Evolutionary conservation across 2,113 vertebrate genomes (phyloP), one percentile per base, ranked within the genome.

Genomic region (Gasterosteus aculeatus): DNA sequence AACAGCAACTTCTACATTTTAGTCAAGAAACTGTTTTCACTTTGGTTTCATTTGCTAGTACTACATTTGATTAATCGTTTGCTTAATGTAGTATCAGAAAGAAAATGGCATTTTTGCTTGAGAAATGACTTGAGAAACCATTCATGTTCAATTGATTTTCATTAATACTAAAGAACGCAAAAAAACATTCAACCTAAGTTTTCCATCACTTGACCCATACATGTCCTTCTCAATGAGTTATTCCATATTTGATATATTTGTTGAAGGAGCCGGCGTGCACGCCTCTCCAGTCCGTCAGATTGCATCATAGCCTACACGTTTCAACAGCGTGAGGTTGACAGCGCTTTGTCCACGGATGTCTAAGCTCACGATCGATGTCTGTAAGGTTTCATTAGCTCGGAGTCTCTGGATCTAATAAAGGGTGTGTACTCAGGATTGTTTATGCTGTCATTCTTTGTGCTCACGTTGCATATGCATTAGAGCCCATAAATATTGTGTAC

Each of bases 391-490:
- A 3, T 53, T 11, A 68, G 31, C 56, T 63, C 69, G 73, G 46
- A 57, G 29, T 9, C 5, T 54, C 5, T 46, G 53, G 11, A 29
- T 56, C 22, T 16, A 76, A 71, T 72, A 2, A 62, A 29, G 22
- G 44, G 22, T 77, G 69, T 83, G 68, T 65, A 14, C 62, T 62
- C 33, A 16, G 10, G 7, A 65, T 70, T 59, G 33, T 72, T 33
- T 63, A 1, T 26, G 7, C 18, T 63, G 39, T 58, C 33, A 78
- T 60, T 62, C 46, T 72, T 44, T 54, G 4, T 31, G 22, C 57
- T 72, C 38, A 0, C 49, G 35, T 12, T 42, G 56, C 33, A 39
- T n/a, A 5, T 4, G n/a, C 29, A 73, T 53, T 31, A 46, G 12
- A 53, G 66, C 54, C 26, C 39, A 0, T 0, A 58, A n/a, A 33